phyloP scores from a whole-genome alignment of 2,888 invertebrate species.

The Eremobia ochroleuca region DNA sequence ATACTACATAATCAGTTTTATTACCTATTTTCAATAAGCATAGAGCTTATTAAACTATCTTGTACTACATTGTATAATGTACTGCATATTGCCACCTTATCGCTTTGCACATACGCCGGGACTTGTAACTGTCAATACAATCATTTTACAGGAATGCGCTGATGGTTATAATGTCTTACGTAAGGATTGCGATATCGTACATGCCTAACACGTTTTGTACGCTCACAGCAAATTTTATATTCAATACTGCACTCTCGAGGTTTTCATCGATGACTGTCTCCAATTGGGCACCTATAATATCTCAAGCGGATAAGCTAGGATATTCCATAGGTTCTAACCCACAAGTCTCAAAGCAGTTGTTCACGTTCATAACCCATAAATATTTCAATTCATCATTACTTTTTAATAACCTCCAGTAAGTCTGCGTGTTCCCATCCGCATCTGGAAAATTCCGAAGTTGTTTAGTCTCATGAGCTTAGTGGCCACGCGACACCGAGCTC shows the following conservation, averaged over 20 bases:
- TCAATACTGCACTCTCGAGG: constrained; percentile 72
- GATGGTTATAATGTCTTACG: constrained; percentile 78
- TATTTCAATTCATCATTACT: constrained; percentile 55
- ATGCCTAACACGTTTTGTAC: constrained; percentile 78
- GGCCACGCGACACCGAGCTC: constrained; percentile 84
- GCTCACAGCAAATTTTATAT: constrained; percentile 77
- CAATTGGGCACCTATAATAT: constrained; percentile 58
- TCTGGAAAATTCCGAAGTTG: constrained; percentile 81
- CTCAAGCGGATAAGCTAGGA: not conserved
- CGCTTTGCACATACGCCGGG: constrained; percentile 33
- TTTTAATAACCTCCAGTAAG: constrained; percentile 65
- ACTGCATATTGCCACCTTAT: constrained; percentile 46
- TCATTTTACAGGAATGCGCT: constrained; percentile 82
- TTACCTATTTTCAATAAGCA: constrained; percentile 6
- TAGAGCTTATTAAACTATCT: constrained; percentile 21
- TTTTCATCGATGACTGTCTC: constrained; percentile 73
- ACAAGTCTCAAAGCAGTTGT: constrained; percentile 24
- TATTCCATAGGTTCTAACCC: constrained; percentile 25
- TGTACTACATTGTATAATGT: constrained; percentile 23
- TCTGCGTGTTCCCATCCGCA: constrained; percentile 73
- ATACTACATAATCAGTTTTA: constrained; percentile 15
- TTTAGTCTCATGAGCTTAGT: constrained; percentile 81
- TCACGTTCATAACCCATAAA: constrained; percentile 29
- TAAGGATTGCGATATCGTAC: constrained; percentile 78
- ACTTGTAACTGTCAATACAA: constrained; percentile 63